Percentiles rank a stretch among this genome's conserved stretches.
These are phyloP conservation scores for Etheostoma spectabile DNA, from an alignment of 2,113 vertebrate species.

Conservation along the genomic window DNA sequence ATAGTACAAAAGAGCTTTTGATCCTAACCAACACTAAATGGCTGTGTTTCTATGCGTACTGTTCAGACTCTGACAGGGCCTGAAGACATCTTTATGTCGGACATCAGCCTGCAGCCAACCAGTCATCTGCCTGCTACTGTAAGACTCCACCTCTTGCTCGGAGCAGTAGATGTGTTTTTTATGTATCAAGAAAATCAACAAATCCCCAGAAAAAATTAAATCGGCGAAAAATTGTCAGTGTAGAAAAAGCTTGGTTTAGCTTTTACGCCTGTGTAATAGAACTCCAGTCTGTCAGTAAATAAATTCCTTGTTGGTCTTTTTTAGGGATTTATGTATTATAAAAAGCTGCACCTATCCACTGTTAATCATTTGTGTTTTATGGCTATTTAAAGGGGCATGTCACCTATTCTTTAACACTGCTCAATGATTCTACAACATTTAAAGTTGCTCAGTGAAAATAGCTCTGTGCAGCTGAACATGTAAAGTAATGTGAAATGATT, in stretches of 20 bases:
- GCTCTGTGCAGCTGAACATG: not conserved
- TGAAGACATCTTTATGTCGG: conserved; percentile 85
- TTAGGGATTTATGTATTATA: not conserved
- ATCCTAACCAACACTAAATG: conserved; percentile 29
- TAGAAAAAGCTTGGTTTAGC: not conserved
- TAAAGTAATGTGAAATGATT: conserved; percentile 3
- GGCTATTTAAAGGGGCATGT: not conserved
- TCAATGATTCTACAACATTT: not conserved
- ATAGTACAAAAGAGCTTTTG: conserved; percentile 8
- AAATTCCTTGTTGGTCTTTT: not conserved
- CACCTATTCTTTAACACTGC: not conserved
- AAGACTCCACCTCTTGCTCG: conserved; percentile 63
- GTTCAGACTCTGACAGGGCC: conserved; percentile 79
- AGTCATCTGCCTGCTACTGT: conserved; percentile 75
- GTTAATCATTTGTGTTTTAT: not conserved
- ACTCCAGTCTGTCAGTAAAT: not conserved
- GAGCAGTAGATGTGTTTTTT: conserved; percentile 3
- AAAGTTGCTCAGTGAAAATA: not conserved
- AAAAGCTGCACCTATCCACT: not conserved
- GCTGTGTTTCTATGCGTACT: conserved; percentile 55
- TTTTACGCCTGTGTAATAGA: not conserved
- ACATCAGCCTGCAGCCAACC: conserved; percentile 72
- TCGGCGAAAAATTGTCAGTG: not conserved
- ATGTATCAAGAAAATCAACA: not conserved
- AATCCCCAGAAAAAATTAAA: conserved; percentile 6